Conservation (phyloP, 2,797 vertebrate genomes). For the Notoglanidium macrostoma region DNA sequence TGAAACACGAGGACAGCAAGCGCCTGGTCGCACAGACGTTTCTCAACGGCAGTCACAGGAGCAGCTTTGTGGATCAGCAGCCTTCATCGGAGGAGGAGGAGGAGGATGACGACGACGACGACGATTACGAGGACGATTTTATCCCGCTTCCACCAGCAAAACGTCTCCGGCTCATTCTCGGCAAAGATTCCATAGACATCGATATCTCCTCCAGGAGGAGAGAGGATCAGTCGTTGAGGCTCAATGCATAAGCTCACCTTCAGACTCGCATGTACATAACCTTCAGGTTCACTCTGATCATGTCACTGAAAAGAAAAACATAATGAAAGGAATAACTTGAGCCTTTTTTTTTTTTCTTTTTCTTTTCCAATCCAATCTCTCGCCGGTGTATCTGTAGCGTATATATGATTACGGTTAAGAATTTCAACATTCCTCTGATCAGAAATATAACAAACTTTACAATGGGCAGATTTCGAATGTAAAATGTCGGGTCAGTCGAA, state of each 20-base stretch:
- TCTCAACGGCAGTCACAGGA: conserved; percentile 30
- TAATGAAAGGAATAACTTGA: not conserved
- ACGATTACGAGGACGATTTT: conserved; percentile 92
- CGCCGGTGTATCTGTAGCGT: not conserved
- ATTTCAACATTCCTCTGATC: not conserved
- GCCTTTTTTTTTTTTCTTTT: not conserved
- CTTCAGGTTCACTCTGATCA: conserved; percentile 17
- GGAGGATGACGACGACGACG: conserved; percentile 77
- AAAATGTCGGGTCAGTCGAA: not conserved
- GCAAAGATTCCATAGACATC: conserved; percentile 99
- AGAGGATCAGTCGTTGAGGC: conserved; percentile 96
- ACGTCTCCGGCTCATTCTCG: conserved; percentile 94
- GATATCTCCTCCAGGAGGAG: conserved; percentile 98
- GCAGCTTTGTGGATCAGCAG: conserved; percentile 64
- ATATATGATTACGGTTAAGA: not conserved
- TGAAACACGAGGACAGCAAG: conserved; percentile 86
- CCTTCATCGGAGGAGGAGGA: conserved; percentile 61
- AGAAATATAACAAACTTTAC: not conserved
- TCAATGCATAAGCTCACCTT: conserved; percentile 83
- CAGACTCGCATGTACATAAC: conserved; percentile 23
- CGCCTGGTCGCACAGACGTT: conserved; percentile 67
- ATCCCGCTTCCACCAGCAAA: conserved; percentile 97
- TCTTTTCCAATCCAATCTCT: not conserved
- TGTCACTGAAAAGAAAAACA: conserved; percentile 30
- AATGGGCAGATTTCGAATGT: not conserved